Conservation (phyloP, 2,113 vertebrate genomes). For the Channa argus region DNA sequence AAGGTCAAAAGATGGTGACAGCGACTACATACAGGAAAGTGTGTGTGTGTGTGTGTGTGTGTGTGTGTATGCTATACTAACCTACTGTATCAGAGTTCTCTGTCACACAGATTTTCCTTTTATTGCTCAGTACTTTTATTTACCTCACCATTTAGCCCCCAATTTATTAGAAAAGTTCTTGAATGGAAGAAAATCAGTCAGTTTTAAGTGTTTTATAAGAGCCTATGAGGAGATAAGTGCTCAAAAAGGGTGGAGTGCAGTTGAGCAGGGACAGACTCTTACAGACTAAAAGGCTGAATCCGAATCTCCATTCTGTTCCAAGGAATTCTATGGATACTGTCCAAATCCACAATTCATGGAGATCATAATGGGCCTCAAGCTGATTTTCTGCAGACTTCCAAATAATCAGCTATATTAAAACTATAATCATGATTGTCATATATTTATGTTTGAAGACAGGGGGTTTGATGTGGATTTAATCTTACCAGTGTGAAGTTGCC, state of each 20-base stretch:
- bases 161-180: constrained; percentile 6
- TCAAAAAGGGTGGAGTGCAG: constrained; percentile 2
- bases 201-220: constrained; percentile 9
- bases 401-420: not conserved
- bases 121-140: not conserved
- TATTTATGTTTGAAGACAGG: not conserved
- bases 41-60: not conserved
- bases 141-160: not conserved
- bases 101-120: not conserved
- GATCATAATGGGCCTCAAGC: not conserved
- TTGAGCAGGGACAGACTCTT: not conserved
- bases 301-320: not conserved
- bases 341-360: too few species aligned
- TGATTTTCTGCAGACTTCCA: not conserved
- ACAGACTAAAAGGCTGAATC: not conserved
- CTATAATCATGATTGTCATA: not conserved
- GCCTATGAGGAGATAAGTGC: constrained; percentile 12
- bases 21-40: not conserved
- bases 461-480: not conserved
- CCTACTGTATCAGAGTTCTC: not conserved
- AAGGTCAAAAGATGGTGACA: not conserved
- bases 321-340: not conserved
- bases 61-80: not conserved
- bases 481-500: not conserved
- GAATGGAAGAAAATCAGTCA: not conserved